Evolutionary conservation across 2,888 invertebrate genomes (phyloP).

Genomic region (Nineta flava): DNA sequence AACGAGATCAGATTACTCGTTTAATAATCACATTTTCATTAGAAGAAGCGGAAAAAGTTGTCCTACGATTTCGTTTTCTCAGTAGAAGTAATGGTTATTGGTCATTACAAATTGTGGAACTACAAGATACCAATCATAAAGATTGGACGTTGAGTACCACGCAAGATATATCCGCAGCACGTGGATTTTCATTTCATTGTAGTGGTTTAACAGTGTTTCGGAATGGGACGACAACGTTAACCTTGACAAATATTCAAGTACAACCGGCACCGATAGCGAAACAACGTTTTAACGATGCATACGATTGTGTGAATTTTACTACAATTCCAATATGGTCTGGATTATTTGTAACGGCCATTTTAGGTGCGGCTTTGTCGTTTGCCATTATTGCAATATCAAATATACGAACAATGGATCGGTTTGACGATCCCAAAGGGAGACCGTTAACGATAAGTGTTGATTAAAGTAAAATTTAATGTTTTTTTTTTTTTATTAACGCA

Average conservation of each 20-base stretch:
- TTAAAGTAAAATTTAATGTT: not conserved
- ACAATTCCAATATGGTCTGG: conserved; percentile 60
- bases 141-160: conserved; percentile 18
- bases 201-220: conserved; percentile 22
- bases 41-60: conserved; percentile 20
- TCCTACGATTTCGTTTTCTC: conserved; percentile 22
- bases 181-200: conserved; percentile 31
- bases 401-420: conserved; percentile 67
- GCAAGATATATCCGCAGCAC: conserved; percentile 20
- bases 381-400: conserved; percentile 52
- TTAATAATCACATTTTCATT: conserved; percentile 21
- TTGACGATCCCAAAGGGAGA: conserved; percentile 70
- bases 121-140: conserved; percentile 14
- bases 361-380: conserved; percentile 45
- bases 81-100: conserved; percentile 21
- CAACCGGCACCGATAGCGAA: conserved; percentile 25
- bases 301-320: conserved; percentile 61
- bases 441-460: conserved; percentile 40
- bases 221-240: conserved; percentile 19
- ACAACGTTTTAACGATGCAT: conserved; percentile 35
- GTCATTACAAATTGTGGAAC: conserved; percentile 21
- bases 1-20: conserved; percentile 15
- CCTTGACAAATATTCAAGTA: conserved; percentile 27
- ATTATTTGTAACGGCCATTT: conserved; percentile 43
- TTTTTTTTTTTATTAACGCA: too few relatives aligned